These are phyloP conservation scores for Sarcophaga variegata DNA, from an alignment of 2,888 invertebrate species.

Conservation along the genomic window DNA sequence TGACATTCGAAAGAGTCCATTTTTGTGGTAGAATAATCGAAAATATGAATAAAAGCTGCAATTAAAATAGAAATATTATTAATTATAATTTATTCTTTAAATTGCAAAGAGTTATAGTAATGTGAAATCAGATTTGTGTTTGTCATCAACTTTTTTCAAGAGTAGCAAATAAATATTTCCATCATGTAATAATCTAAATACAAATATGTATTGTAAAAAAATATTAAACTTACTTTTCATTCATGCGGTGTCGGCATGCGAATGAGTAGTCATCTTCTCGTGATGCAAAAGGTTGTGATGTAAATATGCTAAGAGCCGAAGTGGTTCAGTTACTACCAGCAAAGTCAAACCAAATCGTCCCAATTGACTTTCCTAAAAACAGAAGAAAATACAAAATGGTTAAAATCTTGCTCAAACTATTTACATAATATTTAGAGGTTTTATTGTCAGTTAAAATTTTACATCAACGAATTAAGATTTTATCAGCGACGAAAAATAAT, in stretches of 20 bases:
- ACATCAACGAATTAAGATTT: constrained; percentile 69
- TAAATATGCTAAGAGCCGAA: too few species aligned
- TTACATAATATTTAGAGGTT: background rate
- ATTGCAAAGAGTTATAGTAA: background rate
- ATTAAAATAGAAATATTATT: constrained; percentile 15
- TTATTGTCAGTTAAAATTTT: constrained; percentile 64
- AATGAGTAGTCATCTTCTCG: too few species aligned
- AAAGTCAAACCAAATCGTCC: background rate
- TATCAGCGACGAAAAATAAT: constrained; percentile 78
- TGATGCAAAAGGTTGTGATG: too few species aligned
- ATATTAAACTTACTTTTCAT: constrained; percentile 27
- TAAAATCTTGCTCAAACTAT: background rate
- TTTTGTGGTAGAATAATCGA: too few species aligned
- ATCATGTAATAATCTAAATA: constrained; percentile 62
- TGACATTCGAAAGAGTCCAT: too few species aligned
- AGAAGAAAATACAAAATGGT: background rate
- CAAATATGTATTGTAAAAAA: background rate
- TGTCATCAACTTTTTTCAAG: constrained; percentile 73
- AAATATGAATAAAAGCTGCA: constrained; percentile 4
- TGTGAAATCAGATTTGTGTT: constrained; percentile 65
- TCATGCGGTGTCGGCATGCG: too few species aligned
- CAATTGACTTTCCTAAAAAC: background rate
- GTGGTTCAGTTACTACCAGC: background rate
- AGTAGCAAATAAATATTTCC: constrained; percentile 75
- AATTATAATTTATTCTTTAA: background rate